Evolutionary conservation across 2,113 vertebrate species (phyloP).

Genomic region (Anser cygnoides): DNA sequence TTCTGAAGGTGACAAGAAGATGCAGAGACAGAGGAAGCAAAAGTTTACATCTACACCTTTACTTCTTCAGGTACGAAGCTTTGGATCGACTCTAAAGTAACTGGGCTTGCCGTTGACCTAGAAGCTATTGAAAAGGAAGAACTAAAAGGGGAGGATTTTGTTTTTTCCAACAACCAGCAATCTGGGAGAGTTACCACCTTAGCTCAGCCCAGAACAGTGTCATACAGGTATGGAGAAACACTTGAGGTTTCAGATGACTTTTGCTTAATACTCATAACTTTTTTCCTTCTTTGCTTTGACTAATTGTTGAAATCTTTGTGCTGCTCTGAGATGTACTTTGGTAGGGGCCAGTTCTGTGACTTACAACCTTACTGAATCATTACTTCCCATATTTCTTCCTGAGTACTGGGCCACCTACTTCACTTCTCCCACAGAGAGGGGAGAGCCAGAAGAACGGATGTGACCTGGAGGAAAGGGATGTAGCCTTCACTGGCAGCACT

Average conservation of each 20-base stretch:
- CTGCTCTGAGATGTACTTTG: fast-evolving
- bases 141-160: neutral
- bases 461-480: neutral
- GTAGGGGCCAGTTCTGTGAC: neutral
- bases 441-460: neutral
- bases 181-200: neutral
- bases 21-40: neutral
- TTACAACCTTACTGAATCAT: neutral
- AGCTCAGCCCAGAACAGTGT: neutral
- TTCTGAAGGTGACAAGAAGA: neutral
- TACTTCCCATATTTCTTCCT: neutral
- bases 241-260: neutral
- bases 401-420: neutral
- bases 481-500: neutral
- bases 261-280: neutral
- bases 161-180: neutral
- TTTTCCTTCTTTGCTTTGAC: neutral
- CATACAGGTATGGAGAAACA: constrained; percentile 42
- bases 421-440: neutral
- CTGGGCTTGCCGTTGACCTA: constrained; percentile 9
- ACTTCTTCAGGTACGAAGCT: constrained; percentile 46
- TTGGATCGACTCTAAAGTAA: neutral
- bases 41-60: neutral
- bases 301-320: neutral
- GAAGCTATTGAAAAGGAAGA: constrained; percentile 30